Evolutionary conservation across 1,140 invertebrate species (phyloP), one percentile per base, ranked within the genome.

Genomic region (Macrosteles quadrilineatus): DNA sequence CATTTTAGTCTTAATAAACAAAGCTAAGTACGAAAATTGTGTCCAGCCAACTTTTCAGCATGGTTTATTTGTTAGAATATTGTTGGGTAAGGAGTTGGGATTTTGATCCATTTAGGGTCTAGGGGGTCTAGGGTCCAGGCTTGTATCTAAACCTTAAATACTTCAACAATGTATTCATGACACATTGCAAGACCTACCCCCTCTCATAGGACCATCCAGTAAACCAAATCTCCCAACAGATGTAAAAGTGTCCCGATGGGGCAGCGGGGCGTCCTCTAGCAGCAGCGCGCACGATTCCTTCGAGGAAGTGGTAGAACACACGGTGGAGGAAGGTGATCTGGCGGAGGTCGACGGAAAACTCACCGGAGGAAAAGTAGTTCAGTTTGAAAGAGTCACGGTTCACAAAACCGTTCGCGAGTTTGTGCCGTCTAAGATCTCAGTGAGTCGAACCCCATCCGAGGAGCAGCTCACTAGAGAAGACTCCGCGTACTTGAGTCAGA

Each of bases 301-400:
- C 69, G 85, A 87, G 76, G 86, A 87, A 64, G 83, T 83, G 25
- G 82, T 80, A 68, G 86, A 87, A 64, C 78, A 82, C 3, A 78
- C 86, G 43, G 79, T 85, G 36, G 86, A 89, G 76, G 87, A 90
- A 78, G 86, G 87, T 45, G 87, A 89, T 71, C 76, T 86, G 12
- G 83, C 83, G 53, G 74, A 68, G 0, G 57, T 63, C 30, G 59
- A 67, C 63, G 72, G 72, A 14, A 66, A 40, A 12, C 62, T 68
- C 55, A 74, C 83, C 43, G 87, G 86, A 1, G 81, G 84, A 1
- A 87, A 85, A 69, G 82, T 87, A 59, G 85, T 90, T 23, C 89
- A 88, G 76, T 88, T 88, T 72, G 87, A 91, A 76, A 85, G 87
- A 77, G 84, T 91, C 74, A 86, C 83, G 17, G 81, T 90, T 64